Conservation (phyloP, 2,888 invertebrate genomes). For the Drepanosiphum platanoidis region DNA sequence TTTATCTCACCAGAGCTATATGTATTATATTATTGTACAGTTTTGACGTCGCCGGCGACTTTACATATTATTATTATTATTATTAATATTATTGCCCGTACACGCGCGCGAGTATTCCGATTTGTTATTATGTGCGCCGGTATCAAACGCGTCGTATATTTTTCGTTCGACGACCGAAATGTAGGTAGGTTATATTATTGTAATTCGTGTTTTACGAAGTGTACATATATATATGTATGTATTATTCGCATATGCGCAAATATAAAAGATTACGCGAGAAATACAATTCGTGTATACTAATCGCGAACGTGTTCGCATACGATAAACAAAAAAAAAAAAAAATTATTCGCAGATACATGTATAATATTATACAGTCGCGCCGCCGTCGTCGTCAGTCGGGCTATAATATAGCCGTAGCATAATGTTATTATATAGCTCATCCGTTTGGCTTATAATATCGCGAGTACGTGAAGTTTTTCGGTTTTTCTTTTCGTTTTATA, state of each 20-base stretch:
- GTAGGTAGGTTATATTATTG: constrained; percentile 10
- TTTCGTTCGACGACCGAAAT: constrained; percentile 12
- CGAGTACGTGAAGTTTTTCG: too few relatives aligned
- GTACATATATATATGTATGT: neutral
- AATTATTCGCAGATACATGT: too few relatives aligned
- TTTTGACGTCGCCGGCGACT: neutral
- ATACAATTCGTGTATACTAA: neutral
- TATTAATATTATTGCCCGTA: constrained; percentile 24
- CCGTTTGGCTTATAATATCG: neutral
- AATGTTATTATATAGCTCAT: too few relatives aligned
- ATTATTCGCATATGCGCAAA: neutral
- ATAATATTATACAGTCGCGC: too few relatives aligned
- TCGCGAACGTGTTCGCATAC: neutral
- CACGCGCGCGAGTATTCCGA: neutral
- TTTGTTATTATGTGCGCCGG: constrained; percentile 35
- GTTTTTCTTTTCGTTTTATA: neutral
- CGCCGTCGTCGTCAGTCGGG: too few relatives aligned
- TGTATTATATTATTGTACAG: neutral
- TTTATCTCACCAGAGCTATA: neutral
- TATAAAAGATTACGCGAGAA: neutral
- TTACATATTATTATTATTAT: constrained; percentile 35
- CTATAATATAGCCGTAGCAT: too few relatives aligned
- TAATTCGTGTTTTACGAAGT: constrained; percentile 1
- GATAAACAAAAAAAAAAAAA: neutral
- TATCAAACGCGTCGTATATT: too few relatives aligned